These are phyloP conservation scores for Lutraria lutraria DNA, from an alignment of 2,888 invertebrate species.

Conservation along the genomic window DNA sequence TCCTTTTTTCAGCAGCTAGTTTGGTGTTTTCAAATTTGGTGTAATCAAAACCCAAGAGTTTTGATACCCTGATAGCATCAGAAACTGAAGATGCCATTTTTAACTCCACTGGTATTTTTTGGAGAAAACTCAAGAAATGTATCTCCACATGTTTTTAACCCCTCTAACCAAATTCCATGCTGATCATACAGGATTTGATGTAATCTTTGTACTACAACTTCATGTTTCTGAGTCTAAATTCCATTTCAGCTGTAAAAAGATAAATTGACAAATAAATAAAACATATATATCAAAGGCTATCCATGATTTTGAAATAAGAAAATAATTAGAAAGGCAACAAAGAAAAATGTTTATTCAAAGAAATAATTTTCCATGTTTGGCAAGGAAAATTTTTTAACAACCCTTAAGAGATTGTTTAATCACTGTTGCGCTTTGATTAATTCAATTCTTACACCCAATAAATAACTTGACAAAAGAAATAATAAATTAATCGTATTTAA, in stretches of 20 bases:
- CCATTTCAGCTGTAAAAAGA: constrained; percentile 12
- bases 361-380: no score
- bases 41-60: constrained; percentile 52
- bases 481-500: constrained; percentile 6
- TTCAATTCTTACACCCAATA: constrained; percentile 3
- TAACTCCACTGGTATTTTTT: neutral
- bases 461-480: constrained; percentile 16
- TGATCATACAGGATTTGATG: neutral
- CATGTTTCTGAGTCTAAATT: neutral
- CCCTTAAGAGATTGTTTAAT: neutral
- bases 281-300: no score
- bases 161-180: constrained; percentile 37
- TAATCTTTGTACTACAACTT: neutral
- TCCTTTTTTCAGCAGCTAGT: constrained; percentile 44
- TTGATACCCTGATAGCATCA: constrained; percentile 45
- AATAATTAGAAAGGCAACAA: no score
- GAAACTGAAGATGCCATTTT: constrained; percentile 54
- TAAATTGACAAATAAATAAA: neutral
- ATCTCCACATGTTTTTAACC: neutral
- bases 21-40: constrained; percentile 58
- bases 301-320: no score
- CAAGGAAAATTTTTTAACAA: neutral
- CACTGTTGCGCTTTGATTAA: neutral
- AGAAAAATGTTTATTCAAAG: no score
- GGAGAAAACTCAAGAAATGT: neutral